Percentiles rank a stretch among this genome's conserved stretches.
Evolutionary conservation across 1,140 invertebrate genomes (phyloP).

Genomic region (Macrobrachium nipponense): DNA sequence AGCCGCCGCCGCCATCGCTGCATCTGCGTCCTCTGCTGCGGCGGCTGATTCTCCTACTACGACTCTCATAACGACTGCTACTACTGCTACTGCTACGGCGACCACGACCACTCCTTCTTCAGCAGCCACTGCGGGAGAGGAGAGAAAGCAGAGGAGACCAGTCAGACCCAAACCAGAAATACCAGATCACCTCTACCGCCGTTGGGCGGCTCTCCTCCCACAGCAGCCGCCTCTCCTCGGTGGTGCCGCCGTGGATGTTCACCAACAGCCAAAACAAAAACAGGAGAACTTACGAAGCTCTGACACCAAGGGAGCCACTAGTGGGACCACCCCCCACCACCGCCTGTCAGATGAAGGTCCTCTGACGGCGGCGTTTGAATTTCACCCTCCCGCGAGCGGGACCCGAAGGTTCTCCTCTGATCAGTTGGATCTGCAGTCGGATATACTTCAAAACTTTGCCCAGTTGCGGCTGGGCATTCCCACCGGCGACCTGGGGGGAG

Average conservation of each 20-base stretch:
- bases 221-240: not conserved
- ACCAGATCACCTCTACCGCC: slow-evolving; percentile 59
- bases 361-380: slow-evolving; percentile 26
- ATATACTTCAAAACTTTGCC: slow-evolving; percentile 47
- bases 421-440: slow-evolving; percentile 36
- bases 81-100: not conserved
- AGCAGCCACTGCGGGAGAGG: slow-evolving; percentile 2
- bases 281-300: slow-evolving; percentile 10
- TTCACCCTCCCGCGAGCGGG: slow-evolving; percentile 22
- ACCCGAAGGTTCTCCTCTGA: not conserved
- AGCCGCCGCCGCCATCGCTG: not conserved
- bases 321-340: slow-evolving; percentile 20
- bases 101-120: slow-evolving; percentile 43
- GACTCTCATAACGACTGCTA: not conserved
- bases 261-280: slow-evolving; percentile 15
- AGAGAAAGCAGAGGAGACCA: slow-evolving; percentile 33
- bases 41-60: not conserved
- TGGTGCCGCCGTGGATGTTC: slow-evolving; percentile 40
- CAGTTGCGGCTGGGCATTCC: slow-evolving; percentile 53
- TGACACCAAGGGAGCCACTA: slow-evolving; percentile 34
- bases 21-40: not conserved
- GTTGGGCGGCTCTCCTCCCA: slow-evolving; percentile 52
- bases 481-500: slow-evolving; percentile 60
- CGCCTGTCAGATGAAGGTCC: slow-evolving; percentile 45
- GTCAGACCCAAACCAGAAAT: slow-evolving; percentile 62